phyloP scores from a whole-genome alignment of 2,113 vertebrate species.

The Bujurquina vittata region DNA sequence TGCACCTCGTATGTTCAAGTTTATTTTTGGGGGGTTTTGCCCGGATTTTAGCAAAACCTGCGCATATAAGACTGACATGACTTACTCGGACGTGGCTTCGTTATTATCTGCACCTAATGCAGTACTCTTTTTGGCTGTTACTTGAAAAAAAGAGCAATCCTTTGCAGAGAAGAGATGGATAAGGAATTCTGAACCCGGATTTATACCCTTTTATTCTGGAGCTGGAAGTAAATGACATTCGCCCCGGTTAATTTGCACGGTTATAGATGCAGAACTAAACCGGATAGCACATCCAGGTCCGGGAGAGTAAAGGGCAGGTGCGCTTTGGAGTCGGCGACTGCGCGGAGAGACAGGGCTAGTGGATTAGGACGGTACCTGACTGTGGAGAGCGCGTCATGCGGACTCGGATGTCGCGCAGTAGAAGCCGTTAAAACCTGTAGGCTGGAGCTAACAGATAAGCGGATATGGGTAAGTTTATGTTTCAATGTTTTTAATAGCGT shows the following conservation, averaged over 20 bases:
- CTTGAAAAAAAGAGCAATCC: conserved; percentile 47
- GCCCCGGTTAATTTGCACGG: conserved; percentile 40
- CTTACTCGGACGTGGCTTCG: conserved; percentile 69
- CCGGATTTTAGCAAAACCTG: conserved; percentile 43
- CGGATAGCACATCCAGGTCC: conserved; percentile 60
- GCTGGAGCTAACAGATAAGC: conserved; percentile 77
- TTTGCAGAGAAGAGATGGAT: conserved; percentile 28
- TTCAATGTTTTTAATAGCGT: not conserved
- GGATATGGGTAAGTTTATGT: conserved; percentile 80
- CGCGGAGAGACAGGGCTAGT: conserved; percentile 62
- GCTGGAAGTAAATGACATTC: conserved; percentile 63
- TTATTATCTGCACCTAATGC: conserved; percentile 60
- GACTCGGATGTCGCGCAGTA: conserved; percentile 73
- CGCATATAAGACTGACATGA: conserved; percentile 54
- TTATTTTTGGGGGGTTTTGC: not conserved
- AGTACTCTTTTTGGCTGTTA: conserved; percentile 61
- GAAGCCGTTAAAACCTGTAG: conserved; percentile 79
- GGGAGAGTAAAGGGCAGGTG: conserved; percentile 69
- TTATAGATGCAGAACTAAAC: conserved; percentile 44
- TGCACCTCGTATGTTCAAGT: conserved; percentile 43
- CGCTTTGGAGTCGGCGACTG: conserved; percentile 67
- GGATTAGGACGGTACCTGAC: conserved; percentile 75
- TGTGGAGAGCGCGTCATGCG: conserved; percentile 78
- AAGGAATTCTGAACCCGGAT: conserved; percentile 51
- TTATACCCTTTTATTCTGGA: conserved; percentile 18